Evolutionary conservation across 2,797 vertebrate genomes (phyloP).

Genomic region (Miichthys miiuy): DNA sequence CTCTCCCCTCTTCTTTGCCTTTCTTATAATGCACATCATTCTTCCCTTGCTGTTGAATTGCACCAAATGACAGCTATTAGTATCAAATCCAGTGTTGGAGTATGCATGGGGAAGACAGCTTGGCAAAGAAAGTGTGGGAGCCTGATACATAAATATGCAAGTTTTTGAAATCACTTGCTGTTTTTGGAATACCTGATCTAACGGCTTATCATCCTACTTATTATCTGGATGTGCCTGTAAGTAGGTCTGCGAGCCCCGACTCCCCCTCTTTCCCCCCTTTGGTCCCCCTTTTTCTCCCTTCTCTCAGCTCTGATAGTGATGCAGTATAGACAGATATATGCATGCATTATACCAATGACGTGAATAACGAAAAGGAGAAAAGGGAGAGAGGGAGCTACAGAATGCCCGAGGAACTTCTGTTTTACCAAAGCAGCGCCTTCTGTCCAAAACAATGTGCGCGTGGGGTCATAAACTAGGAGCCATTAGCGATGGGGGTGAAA

Average conservation of each 20-base stretch:
- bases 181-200: conserved; percentile 70
- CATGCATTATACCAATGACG: conserved; percentile 89
- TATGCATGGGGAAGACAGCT: conserved; percentile 64
- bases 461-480: conserved; percentile 82
- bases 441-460: conserved; percentile 83
- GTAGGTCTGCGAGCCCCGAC: conserved; percentile 67
- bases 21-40: conserved; percentile 77
- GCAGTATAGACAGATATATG: conserved; percentile 78
- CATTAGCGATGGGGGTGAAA: conserved; percentile 78
- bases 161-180: conserved; percentile 60
- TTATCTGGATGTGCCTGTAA: conserved; percentile 74
- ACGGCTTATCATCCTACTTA: conserved; percentile 62
- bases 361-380: conserved; percentile 89
- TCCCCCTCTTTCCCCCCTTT: conserved; percentile 1
- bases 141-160: conserved; percentile 66
- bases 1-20: conserved; percentile 73
- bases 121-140: conserved; percentile 43
- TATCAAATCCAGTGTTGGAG: conserved; percentile 76
- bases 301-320: conserved; percentile 62
- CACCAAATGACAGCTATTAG: conserved; percentile 96
- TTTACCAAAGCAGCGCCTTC: conserved; percentile 81
- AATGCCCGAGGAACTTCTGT: conserved; percentile 77
- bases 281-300: neutral
- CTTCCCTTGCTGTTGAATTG: conserved; percentile 87
- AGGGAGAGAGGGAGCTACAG: conserved; percentile 40